These are phyloP conservation scores for Corvus hawaiiensis DNA, from an alignment of 2,113 vertebrate genomes.

Conservation along the genomic window DNA sequence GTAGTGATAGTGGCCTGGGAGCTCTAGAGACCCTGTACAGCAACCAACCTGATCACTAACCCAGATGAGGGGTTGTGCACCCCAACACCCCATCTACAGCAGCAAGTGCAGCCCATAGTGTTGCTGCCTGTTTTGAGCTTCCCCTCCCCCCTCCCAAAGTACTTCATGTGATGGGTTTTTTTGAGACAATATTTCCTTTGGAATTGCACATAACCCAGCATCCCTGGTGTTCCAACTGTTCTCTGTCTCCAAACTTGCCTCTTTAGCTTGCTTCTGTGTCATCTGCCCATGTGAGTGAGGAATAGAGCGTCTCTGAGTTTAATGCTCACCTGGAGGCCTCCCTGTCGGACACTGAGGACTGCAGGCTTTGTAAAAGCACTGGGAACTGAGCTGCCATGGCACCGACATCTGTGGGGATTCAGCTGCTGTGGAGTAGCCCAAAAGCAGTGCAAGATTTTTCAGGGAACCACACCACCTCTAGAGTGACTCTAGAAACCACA, in stretches of 20 bases:
- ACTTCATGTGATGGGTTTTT: rapidly evolving
- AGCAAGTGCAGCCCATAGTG: background rate
- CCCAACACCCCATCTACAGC: background rate
- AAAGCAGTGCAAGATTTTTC: background rate
- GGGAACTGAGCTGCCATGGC: background rate
- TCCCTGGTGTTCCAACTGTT: background rate
- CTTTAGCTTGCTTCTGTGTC: background rate
- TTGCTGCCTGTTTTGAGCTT: no score
- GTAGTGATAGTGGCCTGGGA: background rate
- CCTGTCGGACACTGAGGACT: rapidly evolving
- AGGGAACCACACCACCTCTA: background rate
- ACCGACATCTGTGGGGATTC: rapidly evolving
- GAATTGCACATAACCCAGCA: background rate
- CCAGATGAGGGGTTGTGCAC: background rate
- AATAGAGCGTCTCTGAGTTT: background rate
- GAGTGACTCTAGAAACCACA: background rate
- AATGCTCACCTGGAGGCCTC: background rate
- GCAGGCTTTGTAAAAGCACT: background rate
- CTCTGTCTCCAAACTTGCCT: no score
- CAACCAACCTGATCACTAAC: background rate
- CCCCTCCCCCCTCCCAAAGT: no score
- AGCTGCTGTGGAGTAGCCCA: background rate
- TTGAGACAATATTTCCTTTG: background rate
- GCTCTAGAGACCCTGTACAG: background rate
- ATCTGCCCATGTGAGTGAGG: background rate